Base-by-base conservation (phyloP, 2,888 invertebrate genomes). In the Acholoe squamosa region DNA sequence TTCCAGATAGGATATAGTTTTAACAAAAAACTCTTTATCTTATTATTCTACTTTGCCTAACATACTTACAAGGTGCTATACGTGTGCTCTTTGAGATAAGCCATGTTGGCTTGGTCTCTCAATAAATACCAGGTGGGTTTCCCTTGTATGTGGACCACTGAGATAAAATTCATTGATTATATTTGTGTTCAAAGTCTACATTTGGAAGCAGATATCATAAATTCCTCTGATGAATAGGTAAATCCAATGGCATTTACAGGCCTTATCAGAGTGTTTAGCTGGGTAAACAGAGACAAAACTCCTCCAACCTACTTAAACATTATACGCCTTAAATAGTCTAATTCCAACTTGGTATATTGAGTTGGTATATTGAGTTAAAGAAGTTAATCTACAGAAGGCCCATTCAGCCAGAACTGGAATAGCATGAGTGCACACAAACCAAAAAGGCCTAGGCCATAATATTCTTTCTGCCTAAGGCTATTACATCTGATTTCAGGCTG, bases 81-180 rank as follows among this genome's bases (percentile, higher is more conserved):
- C 61, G n/a, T 71, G 71, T 28, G 71, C 71, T 28, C 71, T 71
- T 28, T 0, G 31, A 71, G 71, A 71, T 71, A 71, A 71, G 71
- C 28, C 28, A 28, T 28, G 71, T 71, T 71, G 71, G 3, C 31
- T 28, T 71, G n/a, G 12, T 16, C 67, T 5, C 31, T 14, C 25
- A 22, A 28, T 71, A 71, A 71, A 71, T 71, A 28, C 28, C 71
- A 28, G 19, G 71, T 28, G 71, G 28, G 71, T 28, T 28, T 71
- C 61, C 10, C 43, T 22, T 71, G 71, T 71, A n/a, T 71, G 25
- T 71, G 71, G 71, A 71, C 71, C 71, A 71, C 14, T n/a, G 3
- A n/a, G 71, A 71, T 71, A 71, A 71, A 71, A 71, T 28, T 71
- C 71, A 71, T 71, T 71, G 71, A 71, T 71, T 71, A 71, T 71